Base-by-base conservation (phyloP, 2,797 vertebrate species). In the Orestias chungarensis region DNA sequence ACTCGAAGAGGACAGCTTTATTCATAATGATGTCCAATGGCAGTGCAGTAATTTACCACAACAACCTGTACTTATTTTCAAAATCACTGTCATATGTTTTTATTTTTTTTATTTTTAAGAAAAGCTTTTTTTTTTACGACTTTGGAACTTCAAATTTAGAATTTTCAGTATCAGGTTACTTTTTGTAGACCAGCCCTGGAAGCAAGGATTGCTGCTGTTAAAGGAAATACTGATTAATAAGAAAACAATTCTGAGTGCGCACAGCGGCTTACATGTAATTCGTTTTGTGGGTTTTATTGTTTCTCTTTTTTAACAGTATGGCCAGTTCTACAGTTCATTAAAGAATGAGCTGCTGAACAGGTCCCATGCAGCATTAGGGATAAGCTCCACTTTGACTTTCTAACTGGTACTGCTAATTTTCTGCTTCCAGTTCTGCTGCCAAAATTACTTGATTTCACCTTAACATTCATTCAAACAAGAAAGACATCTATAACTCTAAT, bases 261-360 rank as follows among this genome's bases (percentile, higher is more conserved):
- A 15, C 84, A 73, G 82, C 73, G 59, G 69, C 69, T 78, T 42
- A 52, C 43, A 79, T 33, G 55, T 80, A 84, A 90, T 90, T 82
- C 85, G 72, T 61, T 76, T 73, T 54, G 35, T 23, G 62, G 79
- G n/a, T n/a, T n/a, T n/a, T n/a, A n/a, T n/a, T n/a, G n/a, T n/a
- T n/a, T n/a, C 52, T 70, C 77, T 80, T 79, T 86, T 87, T 74
- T 44, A 59, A 64, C 35, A 64, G 72, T 67, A 46, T 46, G 66
- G 57, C 35, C 75, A 78, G 74, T 73, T 75, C 27, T 78, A 72
- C 47, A 82, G 38, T 35, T 59, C 46, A 66, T 84, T 75, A 80
- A 83, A 82, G 80, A 77, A 84, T 84, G 71, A 72, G 23, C 23
- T 49, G 68, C 73, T 65, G 76, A 86, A 73, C 64, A 20, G 66